Evolutionary conservation across 2,113 vertebrate species (phyloP), one percentile per base, ranked within the genome.

Genomic region (Tor tambroides): DNA sequence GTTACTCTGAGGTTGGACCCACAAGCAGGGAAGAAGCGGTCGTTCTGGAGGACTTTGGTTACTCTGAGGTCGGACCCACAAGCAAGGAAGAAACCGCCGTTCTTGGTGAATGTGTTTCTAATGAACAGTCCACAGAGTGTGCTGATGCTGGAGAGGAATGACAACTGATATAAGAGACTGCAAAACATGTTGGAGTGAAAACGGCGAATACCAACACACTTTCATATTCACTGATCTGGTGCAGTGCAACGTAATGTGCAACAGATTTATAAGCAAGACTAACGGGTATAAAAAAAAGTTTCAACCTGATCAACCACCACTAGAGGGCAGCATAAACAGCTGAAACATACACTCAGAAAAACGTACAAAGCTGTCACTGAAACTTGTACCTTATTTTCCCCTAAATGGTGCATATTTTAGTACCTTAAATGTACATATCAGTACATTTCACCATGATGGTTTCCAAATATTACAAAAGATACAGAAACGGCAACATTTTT

Each of bases 1-100:
- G 35, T 41, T 89, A 90, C 75, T 89, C 87, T 28, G 87, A 88
- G 72, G 87, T 87, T 9, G 11, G 17, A 30, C 3, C 17, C 32
- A 26, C 21, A 43, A 9, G 49, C 28, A 23, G 5, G 1, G 19
- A 6, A 1, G 35, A 32, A 11, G 14, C 72, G 5, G 38, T 71
- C 15, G 17, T 21, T 4, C 7, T 54, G 8, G 59, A 89, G 26
- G 87, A 87, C 3, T 87, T 71, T 46, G 84, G 46, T 41, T 87
- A 90, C 69, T 89, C 88, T 30, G 87, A 86, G 74, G 87, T 88
- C 14, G 14, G n/a, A 26, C 9, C 21, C 28, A 6, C 23, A 38
- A 4, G 56, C 6, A 9, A 2, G 15, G 49, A 54, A 54, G 54
- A 56, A 56, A 56, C 54, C 17, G 54, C 1, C 21, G 2, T n/a